phyloP scores from a whole-genome alignment of 2,113 vertebrate species.

The Planiliza haematocheilus region DNA sequence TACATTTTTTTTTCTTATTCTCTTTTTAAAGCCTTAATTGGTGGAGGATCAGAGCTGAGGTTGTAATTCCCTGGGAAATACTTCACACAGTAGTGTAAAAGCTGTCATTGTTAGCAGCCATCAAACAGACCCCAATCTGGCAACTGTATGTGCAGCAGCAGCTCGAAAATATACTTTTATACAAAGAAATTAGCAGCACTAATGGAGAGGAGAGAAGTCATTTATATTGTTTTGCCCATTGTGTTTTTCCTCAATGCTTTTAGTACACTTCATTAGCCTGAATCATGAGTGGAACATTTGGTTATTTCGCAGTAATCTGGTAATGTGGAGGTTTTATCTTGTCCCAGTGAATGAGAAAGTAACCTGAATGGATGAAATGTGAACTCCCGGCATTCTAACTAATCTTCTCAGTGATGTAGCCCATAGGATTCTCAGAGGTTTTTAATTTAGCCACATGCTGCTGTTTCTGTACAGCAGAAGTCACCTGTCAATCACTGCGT shows the following conservation, averaged over 20 bases:
- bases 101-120: neutral
- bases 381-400: no score
- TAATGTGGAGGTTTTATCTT: slow-evolving; percentile 3
- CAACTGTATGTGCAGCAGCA: slow-evolving; percentile 10
- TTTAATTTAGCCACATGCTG: neutral
- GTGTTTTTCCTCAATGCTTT: slow-evolving; percentile 7
- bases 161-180: neutral
- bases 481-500: neutral
- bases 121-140: slow-evolving; percentile 38
- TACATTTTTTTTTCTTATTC: neutral
- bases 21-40: slow-evolving; percentile 15
- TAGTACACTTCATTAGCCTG: slow-evolving; percentile 20
- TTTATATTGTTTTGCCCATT: neutral
- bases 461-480: neutral
- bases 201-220: slow-evolving; percentile 3
- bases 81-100: neutral
- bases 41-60: slow-evolving; percentile 15
- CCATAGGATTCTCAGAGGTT: neutral
- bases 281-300: neutral
- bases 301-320: neutral
- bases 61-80: neutral
- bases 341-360: neutral
- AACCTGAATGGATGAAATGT: neutral
- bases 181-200: slow-evolving; percentile 7
- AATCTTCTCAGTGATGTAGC: neutral